Percentiles rank a stretch among this genome's conserved stretches.
Evolutionary conservation across 1,140 invertebrate species (phyloP).

Genomic region (Heliconius hermathena): DNA sequence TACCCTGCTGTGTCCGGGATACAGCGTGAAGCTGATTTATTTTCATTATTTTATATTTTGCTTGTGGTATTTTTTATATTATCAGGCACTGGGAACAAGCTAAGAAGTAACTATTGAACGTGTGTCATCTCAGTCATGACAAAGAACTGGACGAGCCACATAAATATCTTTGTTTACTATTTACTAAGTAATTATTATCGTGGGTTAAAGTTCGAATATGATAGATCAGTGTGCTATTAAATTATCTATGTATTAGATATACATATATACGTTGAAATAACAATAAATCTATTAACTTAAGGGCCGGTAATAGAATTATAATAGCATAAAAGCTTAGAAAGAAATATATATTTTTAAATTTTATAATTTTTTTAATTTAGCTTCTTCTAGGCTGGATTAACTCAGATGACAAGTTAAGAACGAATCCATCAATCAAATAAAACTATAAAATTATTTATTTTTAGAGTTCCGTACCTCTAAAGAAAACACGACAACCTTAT

Average conservation of each 20-base stretch:
- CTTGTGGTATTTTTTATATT: not conserved
- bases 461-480: too few relatives aligned
- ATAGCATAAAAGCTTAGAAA: too few relatives aligned
- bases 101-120: not conserved
- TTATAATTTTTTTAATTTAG: too few relatives aligned
- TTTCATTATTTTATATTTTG: not conserved
- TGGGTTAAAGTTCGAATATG: slow-evolving; percentile 29
- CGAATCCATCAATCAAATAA: too few relatives aligned
- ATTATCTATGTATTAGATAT: slow-evolving; percentile 2
- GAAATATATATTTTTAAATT: too few relatives aligned
- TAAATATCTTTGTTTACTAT: slow-evolving; percentile 27
- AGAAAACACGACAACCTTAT: too few relatives aligned
- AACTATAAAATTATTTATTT: too few relatives aligned
- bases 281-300: not conserved
- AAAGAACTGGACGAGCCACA: slow-evolving; percentile 11
- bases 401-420: too few relatives aligned
- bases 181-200: slow-evolving; percentile 26
- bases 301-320: too few relatives aligned
- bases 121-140: slow-evolving; percentile 1
- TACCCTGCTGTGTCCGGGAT: too few relatives aligned
- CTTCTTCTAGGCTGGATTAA: too few relatives aligned
- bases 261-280: not conserved
- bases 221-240: slow-evolving; percentile 23
- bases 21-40: too few relatives aligned
- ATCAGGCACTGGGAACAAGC: not conserved